A percentile compares a stretch with the other conserved stretches of the same genome.
phyloP scores from a whole-genome alignment of 2,797 vertebrate genomes.

The Sus cebifrons region DNA sequence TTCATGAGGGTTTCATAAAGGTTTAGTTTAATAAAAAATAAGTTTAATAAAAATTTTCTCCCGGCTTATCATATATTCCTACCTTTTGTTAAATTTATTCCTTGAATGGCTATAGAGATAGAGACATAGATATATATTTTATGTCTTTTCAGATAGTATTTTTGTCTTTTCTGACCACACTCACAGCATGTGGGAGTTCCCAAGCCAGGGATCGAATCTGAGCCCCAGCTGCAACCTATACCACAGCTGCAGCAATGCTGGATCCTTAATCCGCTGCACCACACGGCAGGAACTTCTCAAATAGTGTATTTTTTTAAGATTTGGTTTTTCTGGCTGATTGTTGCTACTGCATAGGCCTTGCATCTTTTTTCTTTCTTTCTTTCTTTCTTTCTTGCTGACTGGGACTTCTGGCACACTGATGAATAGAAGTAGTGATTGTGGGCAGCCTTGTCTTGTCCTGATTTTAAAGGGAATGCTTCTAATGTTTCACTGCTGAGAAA shows the following conservation, averaged over 20 bases:
- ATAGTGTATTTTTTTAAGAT: neutral
- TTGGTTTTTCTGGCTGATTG: neutral
- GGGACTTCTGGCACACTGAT: neutral
- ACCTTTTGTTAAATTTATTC: slow-evolving; percentile 3
- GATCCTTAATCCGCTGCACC: too few relatives aligned
- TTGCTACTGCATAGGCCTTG: neutral
- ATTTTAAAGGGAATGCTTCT: slow-evolving; percentile 65
- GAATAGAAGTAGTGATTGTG: neutral
- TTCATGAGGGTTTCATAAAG: neutral
- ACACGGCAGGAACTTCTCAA: neutral
- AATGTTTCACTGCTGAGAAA: slow-evolving; percentile 18
- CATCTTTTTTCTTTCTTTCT: neutral
- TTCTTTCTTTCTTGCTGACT: neutral
- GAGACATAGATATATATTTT: neutral
- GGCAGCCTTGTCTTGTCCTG: neutral
- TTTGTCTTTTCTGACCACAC: neutral
- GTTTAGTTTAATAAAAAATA: neutral
- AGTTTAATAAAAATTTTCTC: slow-evolving; percentile 17
- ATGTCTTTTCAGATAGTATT: neutral
- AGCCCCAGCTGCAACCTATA: too few relatives aligned
- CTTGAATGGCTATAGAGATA: neutral
- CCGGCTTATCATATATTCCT: neutral
- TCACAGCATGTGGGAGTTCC: too few relatives aligned
- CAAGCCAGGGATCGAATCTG: too few relatives aligned
- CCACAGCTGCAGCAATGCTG: too few relatives aligned